Evolutionary conservation across 2,888 invertebrate species (phyloP).

Genomic region (Endotricha flammealis): DNA sequence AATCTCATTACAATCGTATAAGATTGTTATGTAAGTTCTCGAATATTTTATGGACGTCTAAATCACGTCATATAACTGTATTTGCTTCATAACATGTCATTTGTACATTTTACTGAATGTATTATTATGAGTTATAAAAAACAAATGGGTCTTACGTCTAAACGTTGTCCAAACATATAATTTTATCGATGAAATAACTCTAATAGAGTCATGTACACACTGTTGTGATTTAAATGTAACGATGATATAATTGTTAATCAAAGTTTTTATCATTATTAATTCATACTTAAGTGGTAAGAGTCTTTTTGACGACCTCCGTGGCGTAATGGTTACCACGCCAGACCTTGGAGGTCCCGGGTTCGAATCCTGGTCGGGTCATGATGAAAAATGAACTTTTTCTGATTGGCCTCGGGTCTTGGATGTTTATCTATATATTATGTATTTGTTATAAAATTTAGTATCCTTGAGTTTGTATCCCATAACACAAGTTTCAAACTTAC

Average conservation of each 20-base stretch:
- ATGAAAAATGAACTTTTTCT: no score
- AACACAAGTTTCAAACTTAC: no score
- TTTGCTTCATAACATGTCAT: constrained; percentile 41
- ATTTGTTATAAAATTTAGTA: no score
- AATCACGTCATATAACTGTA: constrained; percentile 1
- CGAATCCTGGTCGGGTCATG: no score
- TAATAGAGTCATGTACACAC: constrained; percentile 27
- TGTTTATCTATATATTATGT: no score
- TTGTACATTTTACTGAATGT: constrained; percentile 46
- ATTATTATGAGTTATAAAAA: constrained; percentile 55
- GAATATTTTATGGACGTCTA: not conserved
- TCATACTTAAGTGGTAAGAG: not conserved
- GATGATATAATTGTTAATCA: constrained; percentile 5
- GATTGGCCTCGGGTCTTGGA: no score
- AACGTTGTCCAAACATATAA: constrained; percentile 47
- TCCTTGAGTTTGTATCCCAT: no score
- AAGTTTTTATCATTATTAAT: not conserved
- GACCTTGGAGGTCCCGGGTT: no score
- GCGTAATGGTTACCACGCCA: no score
- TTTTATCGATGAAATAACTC: constrained; percentile 57
- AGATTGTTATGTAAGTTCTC: not conserved
- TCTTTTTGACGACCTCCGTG: no score
- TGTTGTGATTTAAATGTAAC: constrained; percentile 7
- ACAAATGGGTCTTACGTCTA: constrained; percentile 34
- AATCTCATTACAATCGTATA: not conserved